Base-by-base conservation (phyloP, 2,113 vertebrate species). In the Serilophus lunatus region DNA sequence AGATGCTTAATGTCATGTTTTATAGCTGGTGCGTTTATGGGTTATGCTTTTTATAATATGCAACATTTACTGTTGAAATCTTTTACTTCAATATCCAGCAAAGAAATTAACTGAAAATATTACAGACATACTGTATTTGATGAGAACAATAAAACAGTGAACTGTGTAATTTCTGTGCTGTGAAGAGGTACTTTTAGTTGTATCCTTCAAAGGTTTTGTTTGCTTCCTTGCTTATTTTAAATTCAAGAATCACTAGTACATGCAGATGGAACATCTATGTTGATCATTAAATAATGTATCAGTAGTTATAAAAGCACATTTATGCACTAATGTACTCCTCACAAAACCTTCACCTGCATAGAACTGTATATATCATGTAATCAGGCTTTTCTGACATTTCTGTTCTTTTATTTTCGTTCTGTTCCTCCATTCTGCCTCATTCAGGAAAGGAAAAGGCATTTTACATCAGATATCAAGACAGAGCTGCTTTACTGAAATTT, bases 1-100 rank as follows among this genome's bases (percentile, higher is more conserved):
- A 75, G 49, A 84, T 4, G 3, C 44, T 96, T 96, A 96, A 96
- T 96, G 86, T 92, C 86, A 94, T 93, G 74, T 86, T 97, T 97
- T 96, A 95, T 81, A 91, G 81, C 72, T 72, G 18, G 25, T 82
- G 56, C 36, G 36, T 95, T 97, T 95, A 97, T 64, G 42, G 51
- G 13, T n/a, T 82, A 42, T 33, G 18, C 28, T 84, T 95, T 94
- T 93, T 56, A 86, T 45, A 60, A 35, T 72, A 80, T 65, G 51
- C 28, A 93, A 8, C 3, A 0, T 96, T 94, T 94, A 71, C 57
- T 85, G 54, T 90, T 89, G 63, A 51, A 77, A 87, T 86, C 85
- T 90, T 83, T 66, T 91, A 70, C 51, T 93, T 91, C 60, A 82
- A 56, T 88, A 91, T 91, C 23, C 56, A 92, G 75, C 64, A 91